A percentile compares a stretch with the other conserved stretches of the same genome.
Conservation (phyloP, 2,888 invertebrate species). For the Sphaeridia pumilis region DNA sequence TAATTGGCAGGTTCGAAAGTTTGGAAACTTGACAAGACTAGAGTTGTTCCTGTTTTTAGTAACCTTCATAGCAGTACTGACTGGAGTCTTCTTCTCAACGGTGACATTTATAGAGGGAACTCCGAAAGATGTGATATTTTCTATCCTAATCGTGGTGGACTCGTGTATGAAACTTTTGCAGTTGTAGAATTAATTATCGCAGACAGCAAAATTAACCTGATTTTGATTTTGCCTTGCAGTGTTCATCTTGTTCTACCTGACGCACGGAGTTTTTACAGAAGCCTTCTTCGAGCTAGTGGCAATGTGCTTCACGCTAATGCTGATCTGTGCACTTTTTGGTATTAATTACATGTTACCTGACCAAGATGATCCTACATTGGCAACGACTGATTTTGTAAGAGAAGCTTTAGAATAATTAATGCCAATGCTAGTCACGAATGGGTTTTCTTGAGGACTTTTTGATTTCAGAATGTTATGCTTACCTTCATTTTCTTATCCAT, state of each 20-base stretch:
- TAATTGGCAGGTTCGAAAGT: slow-evolving; percentile 23
- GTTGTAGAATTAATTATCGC: background rate
- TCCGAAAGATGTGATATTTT: slow-evolving; percentile 25
- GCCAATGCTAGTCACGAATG: background rate
- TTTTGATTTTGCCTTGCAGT: slow-evolving; percentile 15
- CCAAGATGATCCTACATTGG: slow-evolving; percentile 3
- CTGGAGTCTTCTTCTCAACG: slow-evolving; percentile 22
- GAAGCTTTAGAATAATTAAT: background rate
- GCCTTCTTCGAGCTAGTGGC: slow-evolving; percentile 31
- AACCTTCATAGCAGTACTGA: slow-evolving; percentile 14
- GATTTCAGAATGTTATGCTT: slow-evolving; percentile 22
- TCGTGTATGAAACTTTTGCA: slow-evolving; percentile 18
- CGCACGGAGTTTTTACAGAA: slow-evolving; percentile 33
- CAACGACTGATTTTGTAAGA: slow-evolving; percentile 11
- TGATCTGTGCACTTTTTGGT: slow-evolving; percentile 25
- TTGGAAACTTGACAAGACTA: slow-evolving; percentile 16
- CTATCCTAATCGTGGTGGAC: slow-evolving; percentile 25
- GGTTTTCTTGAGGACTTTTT: background rate
- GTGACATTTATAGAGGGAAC: slow-evolving; percentile 18
- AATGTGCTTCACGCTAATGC: slow-evolving; percentile 20
- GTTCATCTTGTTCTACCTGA: slow-evolving; percentile 28
- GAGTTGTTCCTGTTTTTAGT: slow-evolving; percentile 25
- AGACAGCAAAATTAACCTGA: background rate
- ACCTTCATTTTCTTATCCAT: slow-evolving; percentile 22
- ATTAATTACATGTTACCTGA: slow-evolving; percentile 21